phyloP scores from a whole-genome alignment of 2,113 vertebrate genomes.

The Antechinus stuartii region DNA sequence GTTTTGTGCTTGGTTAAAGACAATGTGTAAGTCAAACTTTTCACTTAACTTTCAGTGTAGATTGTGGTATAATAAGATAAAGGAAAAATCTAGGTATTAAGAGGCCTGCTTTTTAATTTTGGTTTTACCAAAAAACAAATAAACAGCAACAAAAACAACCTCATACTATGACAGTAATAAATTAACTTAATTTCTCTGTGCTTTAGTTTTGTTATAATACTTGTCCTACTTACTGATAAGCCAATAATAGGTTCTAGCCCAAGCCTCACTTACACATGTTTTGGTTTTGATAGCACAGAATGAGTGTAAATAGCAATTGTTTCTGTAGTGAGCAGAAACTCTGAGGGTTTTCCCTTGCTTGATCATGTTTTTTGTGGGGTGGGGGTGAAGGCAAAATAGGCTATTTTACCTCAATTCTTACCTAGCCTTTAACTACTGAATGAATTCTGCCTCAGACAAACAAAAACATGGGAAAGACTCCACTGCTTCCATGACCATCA shows the following conservation, averaged over 20 bases:
- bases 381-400: neutral
- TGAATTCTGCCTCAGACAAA: neutral
- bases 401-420: neutral
- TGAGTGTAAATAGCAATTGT: neutral
- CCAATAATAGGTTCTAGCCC: neutral
- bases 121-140: neutral
- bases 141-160: neutral
- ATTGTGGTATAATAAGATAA: neutral
- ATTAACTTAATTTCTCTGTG: neutral
- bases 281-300: neutral
- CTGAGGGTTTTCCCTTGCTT: neutral
- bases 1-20: neutral
- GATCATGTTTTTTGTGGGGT: neutral
- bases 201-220: neutral
- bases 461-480: neutral
- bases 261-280: neutral
- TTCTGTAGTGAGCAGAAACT: neutral
- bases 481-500: neutral
- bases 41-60: neutral
- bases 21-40: neutral
- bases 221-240: neutral
- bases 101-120: neutral
- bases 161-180: neutral
- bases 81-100: neutral
- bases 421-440: neutral